phyloP scores from a whole-genome alignment of 2,113 vertebrate species.

The Neoarius graeffei region DNA sequence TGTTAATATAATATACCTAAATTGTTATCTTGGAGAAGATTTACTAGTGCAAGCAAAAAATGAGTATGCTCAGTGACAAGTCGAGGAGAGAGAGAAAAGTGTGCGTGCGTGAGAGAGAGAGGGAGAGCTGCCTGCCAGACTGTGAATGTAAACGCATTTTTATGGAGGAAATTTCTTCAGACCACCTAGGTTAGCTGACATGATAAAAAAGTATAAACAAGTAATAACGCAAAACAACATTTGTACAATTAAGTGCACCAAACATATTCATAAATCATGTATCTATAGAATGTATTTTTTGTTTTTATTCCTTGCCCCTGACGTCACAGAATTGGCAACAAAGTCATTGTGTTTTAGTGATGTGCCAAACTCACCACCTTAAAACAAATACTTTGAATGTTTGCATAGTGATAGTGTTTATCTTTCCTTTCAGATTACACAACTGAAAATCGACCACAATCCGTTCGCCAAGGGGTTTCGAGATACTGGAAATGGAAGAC shows the following conservation, averaged over 20 bases:
- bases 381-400: background rate
- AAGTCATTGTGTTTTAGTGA: background rate
- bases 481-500: slow-evolving; percentile 95
- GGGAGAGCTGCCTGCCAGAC: slow-evolving; percentile 36
- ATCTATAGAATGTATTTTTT: background rate
- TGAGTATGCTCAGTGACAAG: background rate
- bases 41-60: background rate
- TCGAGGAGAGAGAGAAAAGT: background rate
- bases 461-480: slow-evolving; percentile 99
- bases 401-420: background rate
- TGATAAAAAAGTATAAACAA: background rate
- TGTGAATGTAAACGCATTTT: slow-evolving; percentile 38
- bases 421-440: slow-evolving; percentile 84
- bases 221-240: slow-evolving; percentile 1
- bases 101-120: background rate
- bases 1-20: background rate
- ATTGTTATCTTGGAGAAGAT: background rate
- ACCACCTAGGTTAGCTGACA: background rate
- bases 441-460: slow-evolving; percentile 99
- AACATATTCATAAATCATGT: background rate
- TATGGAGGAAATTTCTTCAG: slow-evolving; percentile 37
- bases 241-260: background rate
- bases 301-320: background rate
- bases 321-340: background rate
- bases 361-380: background rate